Percentiles rank a stretch among this genome's conserved stretches.
These are phyloP conservation scores for Verasper variegatus DNA, from an alignment of 2,113 vertebrate species.

Conservation along the genomic window DNA sequence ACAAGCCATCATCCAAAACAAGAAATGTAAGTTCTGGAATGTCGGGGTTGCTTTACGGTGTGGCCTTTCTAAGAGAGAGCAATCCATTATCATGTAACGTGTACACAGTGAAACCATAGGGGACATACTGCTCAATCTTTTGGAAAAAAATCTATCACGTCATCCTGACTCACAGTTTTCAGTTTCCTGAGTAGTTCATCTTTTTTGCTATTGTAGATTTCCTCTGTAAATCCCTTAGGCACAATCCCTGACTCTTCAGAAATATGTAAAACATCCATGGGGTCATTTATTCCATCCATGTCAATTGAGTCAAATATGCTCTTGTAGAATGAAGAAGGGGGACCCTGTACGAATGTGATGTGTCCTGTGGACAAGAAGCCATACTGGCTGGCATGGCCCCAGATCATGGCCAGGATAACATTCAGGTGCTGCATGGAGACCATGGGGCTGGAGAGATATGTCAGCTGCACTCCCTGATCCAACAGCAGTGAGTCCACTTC, in stretches of 20 bases:
- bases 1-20: conserved; percentile 39
- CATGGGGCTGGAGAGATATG: too few relatives aligned
- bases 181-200: neutral
- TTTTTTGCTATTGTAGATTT: neutral
- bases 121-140: conserved; percentile 32
- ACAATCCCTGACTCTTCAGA: conserved; percentile 22
- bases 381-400: too few relatives aligned
- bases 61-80: conserved; percentile 33
- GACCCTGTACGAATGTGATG: too few relatives aligned
- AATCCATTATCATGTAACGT: conserved; percentile 16
- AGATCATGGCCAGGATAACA: too few relatives aligned
- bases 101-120: conserved; percentile 40
- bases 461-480: conserved; percentile 46
- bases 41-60: conserved; percentile 7
- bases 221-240: conserved; percentile 17
- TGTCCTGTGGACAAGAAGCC: too few relatives aligned
- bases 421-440: too few relatives aligned
- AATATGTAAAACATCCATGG: conserved; percentile 8
- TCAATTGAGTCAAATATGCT: conserved; percentile 21
- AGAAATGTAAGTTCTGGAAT: conserved; percentile 37
- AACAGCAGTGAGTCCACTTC: conserved; percentile 50
- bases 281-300: conserved; percentile 15
- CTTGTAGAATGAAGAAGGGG: conserved; percentile 5
- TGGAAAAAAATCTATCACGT: conserved; percentile 12
- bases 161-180: conserved; percentile 4